These are phyloP conservation scores for Pontoporia blainvillei DNA, from an alignment of 2,113 vertebrate genomes.

Conservation along the genomic window DNA sequence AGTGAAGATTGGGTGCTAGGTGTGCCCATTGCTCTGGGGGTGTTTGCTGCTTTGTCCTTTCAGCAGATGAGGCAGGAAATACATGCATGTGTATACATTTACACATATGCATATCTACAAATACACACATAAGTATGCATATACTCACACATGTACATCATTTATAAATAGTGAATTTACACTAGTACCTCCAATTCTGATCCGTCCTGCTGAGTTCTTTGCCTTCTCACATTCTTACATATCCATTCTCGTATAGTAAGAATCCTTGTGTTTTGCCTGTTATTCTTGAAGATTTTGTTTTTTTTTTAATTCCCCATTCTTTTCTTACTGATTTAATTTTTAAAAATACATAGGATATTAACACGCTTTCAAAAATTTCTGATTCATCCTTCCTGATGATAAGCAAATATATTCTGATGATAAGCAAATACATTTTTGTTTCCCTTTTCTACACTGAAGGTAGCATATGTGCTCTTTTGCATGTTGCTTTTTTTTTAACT, in stretches of 20 bases:
- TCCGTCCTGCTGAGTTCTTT: too few species aligned
- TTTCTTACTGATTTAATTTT: neutral
- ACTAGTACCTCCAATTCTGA: fast-evolving
- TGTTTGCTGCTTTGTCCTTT: neutral
- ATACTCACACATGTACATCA: too few species aligned
- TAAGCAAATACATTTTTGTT: neutral
- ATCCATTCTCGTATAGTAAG: neutral
- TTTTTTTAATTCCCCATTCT: neutral
- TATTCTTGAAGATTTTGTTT: neutral
- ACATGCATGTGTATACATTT: fast-evolving
- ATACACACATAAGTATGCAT: neutral
- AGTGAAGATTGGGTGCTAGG: fast-evolving
- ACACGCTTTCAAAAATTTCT: neutral
- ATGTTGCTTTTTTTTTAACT: neutral
- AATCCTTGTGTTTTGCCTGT: neutral
- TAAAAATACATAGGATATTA: neutral
- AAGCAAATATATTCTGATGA: neutral
- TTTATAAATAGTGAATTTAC: neutral
- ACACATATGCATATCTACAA: neutral
- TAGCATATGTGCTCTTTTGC: neutral
- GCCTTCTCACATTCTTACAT: neutral
- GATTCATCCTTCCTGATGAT: neutral
- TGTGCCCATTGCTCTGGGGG: neutral
- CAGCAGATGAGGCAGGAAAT: neutral
- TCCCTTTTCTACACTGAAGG: neutral